phyloP scores from a whole-genome alignment of 1,140 invertebrate genomes.

The Drosophila triauraria region DNA sequence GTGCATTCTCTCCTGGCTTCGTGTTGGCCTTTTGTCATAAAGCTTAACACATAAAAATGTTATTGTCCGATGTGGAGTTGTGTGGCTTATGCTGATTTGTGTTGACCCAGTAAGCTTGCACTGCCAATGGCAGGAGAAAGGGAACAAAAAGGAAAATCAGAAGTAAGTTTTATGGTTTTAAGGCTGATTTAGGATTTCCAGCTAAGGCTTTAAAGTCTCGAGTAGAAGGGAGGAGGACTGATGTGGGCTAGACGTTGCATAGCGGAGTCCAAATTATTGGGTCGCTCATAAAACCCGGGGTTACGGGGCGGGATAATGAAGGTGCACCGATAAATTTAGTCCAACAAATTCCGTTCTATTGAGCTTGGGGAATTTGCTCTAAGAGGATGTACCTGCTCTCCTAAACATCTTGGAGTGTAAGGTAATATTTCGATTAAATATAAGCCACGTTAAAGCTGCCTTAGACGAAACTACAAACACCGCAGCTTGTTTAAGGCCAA shows the following conservation, averaged over 20 bases:
- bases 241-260: constrained; percentile 34
- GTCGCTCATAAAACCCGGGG: constrained; percentile 23
- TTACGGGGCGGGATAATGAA: constrained; percentile 1
- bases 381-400: neutral
- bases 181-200: constrained; percentile 63
- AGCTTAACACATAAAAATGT: constrained; percentile 83
- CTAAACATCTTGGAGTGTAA: neutral
- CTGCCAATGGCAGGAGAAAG: constrained; percentile 18
- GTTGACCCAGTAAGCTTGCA: constrained; percentile 67
- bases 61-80: constrained; percentile 79
- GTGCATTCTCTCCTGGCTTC: constrained; percentile 22
- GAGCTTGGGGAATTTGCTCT: constrained; percentile 9
- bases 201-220: constrained; percentile 40
- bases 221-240: constrained; percentile 1
- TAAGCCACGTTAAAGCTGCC: neutral
- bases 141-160: constrained; percentile 13
- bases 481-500: neutral
- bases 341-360: constrained; percentile 20
- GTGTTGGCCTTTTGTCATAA: constrained; percentile 77
- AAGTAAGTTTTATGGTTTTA: constrained; percentile 64
- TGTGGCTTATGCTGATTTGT: constrained; percentile 81
- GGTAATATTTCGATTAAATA: neutral
- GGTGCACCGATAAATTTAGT: constrained; percentile 23
- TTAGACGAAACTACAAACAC: neutral
- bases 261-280: constrained; percentile 27